These are phyloP conservation scores for Oncorhynchus nerka DNA, from an alignment of 2,113 vertebrate genomes.

Conservation along the genomic window DNA sequence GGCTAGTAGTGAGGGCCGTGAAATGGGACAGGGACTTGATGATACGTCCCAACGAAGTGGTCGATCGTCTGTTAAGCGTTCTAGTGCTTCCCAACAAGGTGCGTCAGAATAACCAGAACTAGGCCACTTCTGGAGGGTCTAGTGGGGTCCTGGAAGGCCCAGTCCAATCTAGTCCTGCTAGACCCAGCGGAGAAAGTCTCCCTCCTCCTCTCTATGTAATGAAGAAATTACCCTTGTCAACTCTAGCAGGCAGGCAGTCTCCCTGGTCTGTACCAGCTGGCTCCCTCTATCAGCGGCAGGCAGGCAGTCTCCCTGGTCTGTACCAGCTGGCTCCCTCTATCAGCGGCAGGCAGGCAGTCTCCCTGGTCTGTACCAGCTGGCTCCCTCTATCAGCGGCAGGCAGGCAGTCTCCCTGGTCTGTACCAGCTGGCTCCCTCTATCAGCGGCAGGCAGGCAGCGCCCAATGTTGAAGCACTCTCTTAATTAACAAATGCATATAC, in stretches of 20 bases:
- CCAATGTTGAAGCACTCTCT: background rate
- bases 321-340: slow-evolving; percentile 13
- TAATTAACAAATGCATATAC: background rate
- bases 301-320: background rate
- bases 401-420: background rate
- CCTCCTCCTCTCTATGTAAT: slow-evolving; percentile 7
- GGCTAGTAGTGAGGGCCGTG: too few relatives aligned
- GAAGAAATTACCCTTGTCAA: slow-evolving; percentile 4
- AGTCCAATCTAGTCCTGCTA: too few relatives aligned
- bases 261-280: slow-evolving; percentile 3
- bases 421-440: slow-evolving; percentile 13
- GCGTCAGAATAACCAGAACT: too few relatives aligned
- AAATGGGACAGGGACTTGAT: too few relatives aligned
- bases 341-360: background rate
- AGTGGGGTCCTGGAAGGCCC: too few relatives aligned
- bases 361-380: slow-evolving; percentile 3
- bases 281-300: background rate
- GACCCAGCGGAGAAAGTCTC: too few relatives aligned
- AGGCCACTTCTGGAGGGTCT: too few relatives aligned
- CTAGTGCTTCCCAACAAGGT: too few relatives aligned
- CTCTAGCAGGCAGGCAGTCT: background rate
- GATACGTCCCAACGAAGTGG: too few relatives aligned
- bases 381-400: background rate
- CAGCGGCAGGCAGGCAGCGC: background rate
- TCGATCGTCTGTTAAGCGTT: background rate